phyloP scores from a whole-genome alignment of 2,113 vertebrate species.

The Rhombomys opimus region DNA sequence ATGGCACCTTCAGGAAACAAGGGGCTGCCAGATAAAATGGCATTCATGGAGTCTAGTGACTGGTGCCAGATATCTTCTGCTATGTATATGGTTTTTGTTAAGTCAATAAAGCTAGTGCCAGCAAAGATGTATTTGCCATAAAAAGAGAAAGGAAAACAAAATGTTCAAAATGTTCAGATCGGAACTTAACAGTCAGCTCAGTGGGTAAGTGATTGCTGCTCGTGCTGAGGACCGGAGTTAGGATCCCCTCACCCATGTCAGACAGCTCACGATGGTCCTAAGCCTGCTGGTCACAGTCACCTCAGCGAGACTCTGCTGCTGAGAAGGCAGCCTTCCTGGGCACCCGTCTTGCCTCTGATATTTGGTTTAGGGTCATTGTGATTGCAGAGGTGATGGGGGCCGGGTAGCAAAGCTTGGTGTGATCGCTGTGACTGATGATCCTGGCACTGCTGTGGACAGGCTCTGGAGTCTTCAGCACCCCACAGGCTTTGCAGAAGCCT shows the following conservation, averaged over 20 bases:
- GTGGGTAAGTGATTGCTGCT: neutral
- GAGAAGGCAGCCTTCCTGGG: neutral
- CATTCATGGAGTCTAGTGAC: neutral
- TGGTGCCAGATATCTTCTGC: neutral
- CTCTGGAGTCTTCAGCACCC: neutral
- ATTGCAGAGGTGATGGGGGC: neutral
- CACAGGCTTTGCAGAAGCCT: too few relatives aligned
- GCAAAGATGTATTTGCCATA: neutral
- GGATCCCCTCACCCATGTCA: too few relatives aligned
- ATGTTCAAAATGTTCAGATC: neutral
- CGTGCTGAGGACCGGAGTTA: neutral
- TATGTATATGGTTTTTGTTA: neutral
- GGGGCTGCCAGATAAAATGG: neutral
- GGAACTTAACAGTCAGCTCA: neutral
- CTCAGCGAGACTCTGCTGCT: neutral
- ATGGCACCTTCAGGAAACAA: neutral
- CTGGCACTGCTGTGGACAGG: neutral
- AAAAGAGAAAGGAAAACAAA: constrained; percentile 13
- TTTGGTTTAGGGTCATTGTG: neutral
- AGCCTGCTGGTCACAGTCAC: neutral
- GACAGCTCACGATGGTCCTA: too few relatives aligned
- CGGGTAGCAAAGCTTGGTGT: neutral
- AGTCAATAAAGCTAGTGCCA: neutral
- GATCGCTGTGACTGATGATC: neutral
- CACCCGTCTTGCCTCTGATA: neutral